Base-by-base conservation (phyloP, 2,888 invertebrate genomes). In the Drosophila robusta region DNA sequence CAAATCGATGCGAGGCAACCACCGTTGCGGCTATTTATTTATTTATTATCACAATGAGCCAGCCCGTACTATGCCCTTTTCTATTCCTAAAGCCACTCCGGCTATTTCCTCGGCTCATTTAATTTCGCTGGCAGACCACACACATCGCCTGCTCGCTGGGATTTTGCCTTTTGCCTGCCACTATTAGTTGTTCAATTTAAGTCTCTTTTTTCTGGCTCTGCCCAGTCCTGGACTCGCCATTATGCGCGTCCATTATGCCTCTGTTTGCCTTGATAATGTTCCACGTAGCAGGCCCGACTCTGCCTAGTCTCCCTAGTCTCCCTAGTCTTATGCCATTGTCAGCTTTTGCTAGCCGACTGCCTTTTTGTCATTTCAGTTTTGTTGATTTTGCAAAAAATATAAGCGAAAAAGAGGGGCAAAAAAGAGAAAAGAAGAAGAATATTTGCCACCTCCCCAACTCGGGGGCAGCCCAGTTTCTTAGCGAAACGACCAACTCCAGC, bases 331-430 rank as follows among this genome's bases (percentile, higher is more conserved):
- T 70, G 64, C 54, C 58, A 67, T 73, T 75, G 78, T 70, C 82
- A 76, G 83, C 74, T 69, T 72, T 47, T 61, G 67, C 62, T 58
- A 54, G 55, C 42, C 69, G 66, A 49, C 64, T 78, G 77, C 71
- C 79, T 80, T 84, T 85, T 76, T 86, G 89, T 89, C 89, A 89
- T 88, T 81, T 86, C 79, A 89, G 84, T 89, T 85, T 79, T 86
- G 87, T 86, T 89, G 89, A 84, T 79, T 81, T 81, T 75, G 84
- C 85, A 84, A 84, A 87, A 82, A 70, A 69, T 45, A 54, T 32
- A 54, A 32, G 46, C 7, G 24, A 16, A 32, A 49, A 44, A 22
- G 55, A 50, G 6, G 1, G 6, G n/a, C 18, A 2, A 18, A 18
- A 2, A 18, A 18, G 18, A 18, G n/a, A 18, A 1, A 18, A 18